Evolutionary conservation across 2,888 invertebrate genomes (phyloP).

Genomic region (Polydrusus pterygomalis): DNA sequence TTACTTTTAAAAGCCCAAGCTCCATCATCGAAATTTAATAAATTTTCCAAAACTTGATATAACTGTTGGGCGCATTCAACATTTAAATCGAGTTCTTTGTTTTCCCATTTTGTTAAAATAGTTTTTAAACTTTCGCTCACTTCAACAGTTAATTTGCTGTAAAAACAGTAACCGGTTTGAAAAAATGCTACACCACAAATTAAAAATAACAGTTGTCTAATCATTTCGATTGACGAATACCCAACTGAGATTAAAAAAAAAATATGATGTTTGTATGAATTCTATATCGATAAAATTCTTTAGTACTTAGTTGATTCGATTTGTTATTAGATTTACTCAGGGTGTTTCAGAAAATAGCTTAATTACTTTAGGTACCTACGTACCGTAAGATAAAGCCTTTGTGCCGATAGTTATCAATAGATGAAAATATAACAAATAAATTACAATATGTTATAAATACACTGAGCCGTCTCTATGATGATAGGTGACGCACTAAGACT

Average conservation of each 20-base stretch:
- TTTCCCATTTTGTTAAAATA: constrained; percentile 18
- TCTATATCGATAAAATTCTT: not conserved
- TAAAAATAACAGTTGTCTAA: not conserved
- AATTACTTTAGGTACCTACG: no score
- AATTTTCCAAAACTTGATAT: constrained; percentile 32
- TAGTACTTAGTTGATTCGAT: not conserved
- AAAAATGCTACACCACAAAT: not conserved
- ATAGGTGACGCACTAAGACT: no score
- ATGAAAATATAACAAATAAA: no score
- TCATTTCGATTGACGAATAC: not conserved
- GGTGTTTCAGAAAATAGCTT: no score
- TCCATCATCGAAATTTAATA: constrained; percentile 28
- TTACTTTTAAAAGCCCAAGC: constrained; percentile 43
- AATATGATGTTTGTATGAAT: not conserved
- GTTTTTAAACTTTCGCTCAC: not conserved
- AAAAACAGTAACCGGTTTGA: not conserved
- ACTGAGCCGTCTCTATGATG: no score
- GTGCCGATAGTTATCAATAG: no score
- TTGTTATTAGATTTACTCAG: no score
- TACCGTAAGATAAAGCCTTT: no score
- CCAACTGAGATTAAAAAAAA: not conserved
- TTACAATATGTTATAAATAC: no score
- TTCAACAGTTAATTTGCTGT: constrained; percentile 3
- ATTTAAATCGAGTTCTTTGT: constrained; percentile 17
- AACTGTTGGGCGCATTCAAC: constrained; percentile 27